A percentile compares a stretch with the other conserved stretches of the same genome.
Conservation (phyloP, 2,888 invertebrate genomes). For the Caenorhabditis wallacei region DNA sequence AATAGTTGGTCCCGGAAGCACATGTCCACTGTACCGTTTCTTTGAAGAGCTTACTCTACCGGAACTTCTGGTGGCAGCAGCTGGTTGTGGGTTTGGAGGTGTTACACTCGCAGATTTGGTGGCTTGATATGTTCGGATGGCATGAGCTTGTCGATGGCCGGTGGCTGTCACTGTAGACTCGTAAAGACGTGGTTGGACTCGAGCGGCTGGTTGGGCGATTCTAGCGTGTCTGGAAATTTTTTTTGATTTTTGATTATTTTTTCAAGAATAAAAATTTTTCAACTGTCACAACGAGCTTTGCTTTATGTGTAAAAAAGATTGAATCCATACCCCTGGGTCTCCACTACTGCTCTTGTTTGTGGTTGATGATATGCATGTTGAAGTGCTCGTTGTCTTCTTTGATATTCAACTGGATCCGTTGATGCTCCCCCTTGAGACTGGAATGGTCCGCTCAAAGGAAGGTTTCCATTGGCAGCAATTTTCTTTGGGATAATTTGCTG, state of each 20-base stretch:
- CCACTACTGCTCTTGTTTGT: conserved; percentile 6
- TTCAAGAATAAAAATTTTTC: too few species aligned
- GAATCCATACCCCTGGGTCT: neutral
- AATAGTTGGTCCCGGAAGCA: conserved; percentile 52
- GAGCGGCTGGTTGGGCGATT: conserved; percentile 7
- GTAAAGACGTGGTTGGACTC: conserved; percentile 34
- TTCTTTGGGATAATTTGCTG: conserved; percentile 59
- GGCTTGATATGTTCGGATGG: conserved; percentile 59
- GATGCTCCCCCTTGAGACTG: conserved; percentile 1
- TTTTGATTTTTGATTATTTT: too few species aligned
- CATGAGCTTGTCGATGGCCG: conserved; percentile 56
- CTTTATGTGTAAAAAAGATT: neutral
- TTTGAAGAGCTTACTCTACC: conserved; percentile 30
- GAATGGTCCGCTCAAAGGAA: conserved; percentile 60
- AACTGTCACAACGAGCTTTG: too few species aligned
- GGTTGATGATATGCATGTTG: conserved; percentile 50
- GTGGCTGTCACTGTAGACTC: conserved; percentile 54
- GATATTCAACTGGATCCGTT: conserved; percentile 42
- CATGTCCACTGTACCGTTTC: conserved; percentile 54
- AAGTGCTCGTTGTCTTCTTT: conserved; percentile 37
- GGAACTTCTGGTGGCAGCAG: conserved; percentile 46
- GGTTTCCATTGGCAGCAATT: conserved; percentile 41
- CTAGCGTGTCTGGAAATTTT: neutral
- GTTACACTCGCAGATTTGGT: conserved; percentile 19
- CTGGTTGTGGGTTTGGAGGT: conserved; percentile 20